Percentiles rank a stretch among this genome's conserved stretches.
Conservation (phyloP, 2,888 invertebrate genomes). For the Rhamnusium bicolor region DNA sequence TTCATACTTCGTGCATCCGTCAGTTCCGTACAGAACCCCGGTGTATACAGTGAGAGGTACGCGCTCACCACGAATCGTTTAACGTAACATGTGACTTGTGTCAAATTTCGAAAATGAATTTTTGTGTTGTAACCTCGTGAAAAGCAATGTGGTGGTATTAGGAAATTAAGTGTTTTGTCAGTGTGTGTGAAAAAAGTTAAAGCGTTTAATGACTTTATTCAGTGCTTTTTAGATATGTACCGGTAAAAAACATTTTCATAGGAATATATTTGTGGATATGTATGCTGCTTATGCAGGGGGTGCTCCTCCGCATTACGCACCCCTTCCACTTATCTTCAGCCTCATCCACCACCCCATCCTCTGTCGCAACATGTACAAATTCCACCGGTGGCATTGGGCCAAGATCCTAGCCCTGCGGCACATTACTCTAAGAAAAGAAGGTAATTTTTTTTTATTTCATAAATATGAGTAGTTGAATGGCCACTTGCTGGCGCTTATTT, state of each 20-base stretch:
- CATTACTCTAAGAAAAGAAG: constrained; percentile 72
- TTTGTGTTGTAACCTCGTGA: background rate
- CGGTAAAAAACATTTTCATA: background rate
- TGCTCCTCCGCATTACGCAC: constrained; percentile 71
- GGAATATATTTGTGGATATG: constrained; percentile 61
- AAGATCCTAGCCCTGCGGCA: constrained; percentile 65
- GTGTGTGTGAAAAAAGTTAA: background rate
- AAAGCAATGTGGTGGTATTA: background rate
- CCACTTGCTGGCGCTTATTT: background rate
- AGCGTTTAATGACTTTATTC: background rate
- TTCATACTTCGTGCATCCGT: constrained; percentile 26
- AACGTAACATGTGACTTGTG: constrained; percentile 13
- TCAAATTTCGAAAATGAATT: background rate
- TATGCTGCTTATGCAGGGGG: constrained; percentile 72
- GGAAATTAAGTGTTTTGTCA: background rate
- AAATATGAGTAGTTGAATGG: background rate
- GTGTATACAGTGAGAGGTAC: constrained; percentile 4
- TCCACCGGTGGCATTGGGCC: constrained; percentile 62
- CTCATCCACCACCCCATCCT: constrained; percentile 65
- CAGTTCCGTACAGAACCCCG: constrained; percentile 21
- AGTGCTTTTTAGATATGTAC: background rate
- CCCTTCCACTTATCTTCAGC: constrained; percentile 70
- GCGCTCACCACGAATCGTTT: background rate
- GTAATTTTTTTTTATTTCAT: constrained; percentile 55
- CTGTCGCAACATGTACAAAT: constrained; percentile 62